These are phyloP conservation scores for Spea bombifrons DNA, from an alignment of 2,113 vertebrate genomes.

Conservation along the genomic window DNA sequence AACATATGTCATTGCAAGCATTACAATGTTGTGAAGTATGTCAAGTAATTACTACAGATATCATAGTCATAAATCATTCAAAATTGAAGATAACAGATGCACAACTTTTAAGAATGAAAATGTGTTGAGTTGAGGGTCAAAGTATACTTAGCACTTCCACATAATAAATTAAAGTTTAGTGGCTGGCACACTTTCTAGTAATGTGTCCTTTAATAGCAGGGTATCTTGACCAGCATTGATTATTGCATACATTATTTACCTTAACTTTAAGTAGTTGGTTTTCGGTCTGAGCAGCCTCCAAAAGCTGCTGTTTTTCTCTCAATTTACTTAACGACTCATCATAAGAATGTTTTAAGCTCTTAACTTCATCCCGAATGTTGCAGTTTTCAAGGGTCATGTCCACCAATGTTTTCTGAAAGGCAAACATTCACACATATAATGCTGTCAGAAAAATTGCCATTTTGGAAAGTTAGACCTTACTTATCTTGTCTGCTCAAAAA, in stretches of 20 bases:
- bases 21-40: too few relatives aligned
- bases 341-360: slow-evolving; percentile 70
- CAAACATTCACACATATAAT: slow-evolving; percentile 30
- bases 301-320: slow-evolving; percentile 77
- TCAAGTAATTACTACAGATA: too few relatives aligned
- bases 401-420: slow-evolving; percentile 83
- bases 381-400: slow-evolving; percentile 82
- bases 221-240: not conserved
- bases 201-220: too few relatives aligned
- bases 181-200: too few relatives aligned
- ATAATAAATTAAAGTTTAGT: too few relatives aligned
- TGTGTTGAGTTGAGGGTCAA: too few relatives aligned
- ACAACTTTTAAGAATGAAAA: too few relatives aligned
- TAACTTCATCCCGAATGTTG: slow-evolving; percentile 74
- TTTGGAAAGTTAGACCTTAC: not conserved
- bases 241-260: slow-evolving; percentile 63
- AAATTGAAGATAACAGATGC: too few relatives aligned
- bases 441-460: not conserved
- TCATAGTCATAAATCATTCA: too few relatives aligned
- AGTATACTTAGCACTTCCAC: too few relatives aligned
- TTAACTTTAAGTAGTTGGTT: slow-evolving; percentile 85
- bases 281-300: slow-evolving; percentile 78
- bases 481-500: not conserved
- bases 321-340: slow-evolving; percentile 80
- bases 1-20: too few relatives aligned